Conservation (phyloP, 2,797 vertebrate species). For the Bradypodion ventrale region DNA sequence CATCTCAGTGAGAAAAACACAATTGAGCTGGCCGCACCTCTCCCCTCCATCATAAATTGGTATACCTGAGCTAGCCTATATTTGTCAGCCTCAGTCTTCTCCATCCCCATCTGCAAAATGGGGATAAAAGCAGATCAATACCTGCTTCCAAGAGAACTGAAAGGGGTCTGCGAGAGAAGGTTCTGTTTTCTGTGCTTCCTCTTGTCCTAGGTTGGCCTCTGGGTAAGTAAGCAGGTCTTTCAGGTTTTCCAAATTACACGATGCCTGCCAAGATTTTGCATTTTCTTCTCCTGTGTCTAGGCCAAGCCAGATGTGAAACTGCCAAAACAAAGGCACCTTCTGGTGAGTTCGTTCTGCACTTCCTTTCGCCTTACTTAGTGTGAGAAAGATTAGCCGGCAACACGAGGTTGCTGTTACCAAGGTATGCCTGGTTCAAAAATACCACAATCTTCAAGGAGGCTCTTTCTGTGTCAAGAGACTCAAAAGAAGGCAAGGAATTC, state of each 20-base stretch:
- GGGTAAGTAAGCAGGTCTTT: not conserved
- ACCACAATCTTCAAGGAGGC: too few relatives aligned
- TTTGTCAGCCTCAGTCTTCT: not conserved
- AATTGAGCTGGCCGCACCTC: not conserved
- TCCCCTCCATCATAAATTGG: not conserved
- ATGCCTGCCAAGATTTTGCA: constrained; percentile 30
- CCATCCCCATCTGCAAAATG: not conserved
- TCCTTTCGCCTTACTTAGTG: too few relatives aligned
- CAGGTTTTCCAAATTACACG: not conserved
- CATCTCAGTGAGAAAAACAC: not conserved
- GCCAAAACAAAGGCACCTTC: too few relatives aligned
- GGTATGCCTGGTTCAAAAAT: too few relatives aligned
- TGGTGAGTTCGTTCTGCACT: too few relatives aligned
- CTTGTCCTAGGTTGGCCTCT: not conserved
- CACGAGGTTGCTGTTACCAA: too few relatives aligned
- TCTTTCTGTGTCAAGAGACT: too few relatives aligned
- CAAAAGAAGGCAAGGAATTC: too few relatives aligned
- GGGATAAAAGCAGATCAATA: not conserved
- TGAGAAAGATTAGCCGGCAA: too few relatives aligned
- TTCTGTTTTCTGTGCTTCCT: too few relatives aligned
- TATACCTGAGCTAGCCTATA: not conserved
- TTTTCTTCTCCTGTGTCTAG: too few relatives aligned
- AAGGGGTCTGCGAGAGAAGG: not conserved
- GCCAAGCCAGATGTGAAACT: too few relatives aligned
- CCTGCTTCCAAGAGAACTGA: not conserved